Conservation (phyloP, 2,113 vertebrate genomes). For the Ciconia boyciana region DNA sequence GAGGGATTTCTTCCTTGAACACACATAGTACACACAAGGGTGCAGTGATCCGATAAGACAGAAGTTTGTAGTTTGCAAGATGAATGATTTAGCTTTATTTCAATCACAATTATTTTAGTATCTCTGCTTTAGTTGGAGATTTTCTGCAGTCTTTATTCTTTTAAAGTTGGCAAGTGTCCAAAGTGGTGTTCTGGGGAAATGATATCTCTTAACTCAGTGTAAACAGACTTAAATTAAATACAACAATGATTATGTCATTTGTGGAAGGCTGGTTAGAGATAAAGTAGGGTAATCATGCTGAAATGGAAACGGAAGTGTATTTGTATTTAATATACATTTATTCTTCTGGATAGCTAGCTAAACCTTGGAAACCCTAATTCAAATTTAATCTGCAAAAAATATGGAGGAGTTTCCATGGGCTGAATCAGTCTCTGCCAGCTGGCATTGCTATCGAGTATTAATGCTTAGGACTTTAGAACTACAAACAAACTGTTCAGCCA, state of each 20-base stretch:
- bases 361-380: constrained; percentile 16
- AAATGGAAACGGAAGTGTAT: constrained; percentile 11
- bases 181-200: background rate
- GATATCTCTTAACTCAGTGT: background rate
- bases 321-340: constrained; percentile 38
- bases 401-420: background rate
- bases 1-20: constrained; percentile 9
- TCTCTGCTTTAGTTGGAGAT: background rate
- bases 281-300: constrained; percentile 28
- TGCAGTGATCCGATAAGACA: constrained; percentile 28
- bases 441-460: background rate
- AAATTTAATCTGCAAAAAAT: constrained; percentile 28
- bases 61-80: background rate
- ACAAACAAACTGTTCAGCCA: background rate
- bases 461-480: background rate
- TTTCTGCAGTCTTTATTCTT: background rate
- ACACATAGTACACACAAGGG: background rate
- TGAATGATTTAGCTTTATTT: constrained; percentile 20
- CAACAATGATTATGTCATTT: constrained; percentile 2
- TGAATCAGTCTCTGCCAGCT: constrained; percentile 10
- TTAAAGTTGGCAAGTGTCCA: background rate
- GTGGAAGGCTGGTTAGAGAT: constrained; percentile 14
- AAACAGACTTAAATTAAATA: constrained; percentile 35
- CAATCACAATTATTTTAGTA: background rate
- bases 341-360: constrained; percentile 26